Conservation (phyloP, 1,140 invertebrate species). For the Anoplolepis gracilipes region DNA sequence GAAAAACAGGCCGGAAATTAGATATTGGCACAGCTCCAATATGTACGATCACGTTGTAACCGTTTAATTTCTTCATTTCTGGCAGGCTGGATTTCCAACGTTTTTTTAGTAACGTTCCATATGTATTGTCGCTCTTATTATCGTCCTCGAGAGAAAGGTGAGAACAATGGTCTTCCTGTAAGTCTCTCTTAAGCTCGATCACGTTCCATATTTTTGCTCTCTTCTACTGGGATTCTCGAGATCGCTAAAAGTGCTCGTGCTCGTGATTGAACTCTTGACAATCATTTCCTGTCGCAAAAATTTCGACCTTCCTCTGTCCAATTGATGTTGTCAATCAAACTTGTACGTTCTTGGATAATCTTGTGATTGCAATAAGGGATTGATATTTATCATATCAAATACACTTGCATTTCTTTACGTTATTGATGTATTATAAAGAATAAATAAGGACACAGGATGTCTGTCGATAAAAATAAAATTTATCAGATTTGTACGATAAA, state of each 20-base stretch:
- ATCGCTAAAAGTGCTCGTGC: not conserved
- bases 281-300: not conserved
- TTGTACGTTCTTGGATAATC: not conserved
- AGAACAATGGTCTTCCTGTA: not conserved
- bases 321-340: not conserved
- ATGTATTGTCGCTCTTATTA: constrained; percentile 5
- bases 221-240: not conserved
- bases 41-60: not conserved
- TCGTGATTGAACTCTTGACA: not conserved
- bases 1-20: not conserved
- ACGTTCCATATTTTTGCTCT: constrained; percentile 9
- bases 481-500: constrained; percentile 10
- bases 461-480: constrained; percentile 2
- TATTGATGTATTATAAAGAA: not conserved
- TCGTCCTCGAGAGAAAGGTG: constrained; percentile 4
- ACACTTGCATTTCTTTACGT: not conserved
- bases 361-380: not conserved
- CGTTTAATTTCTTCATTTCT: constrained; percentile 28
- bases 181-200: constrained; percentile 2
- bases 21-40: constrained; percentile 4
- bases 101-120: not conserved
- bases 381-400: not conserved
- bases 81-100: not conserved
- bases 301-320: not conserved
- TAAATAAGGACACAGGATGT: not conserved